Base-by-base conservation (phyloP, 2,797 vertebrate species). In the Furcifer pardalis region DNA sequence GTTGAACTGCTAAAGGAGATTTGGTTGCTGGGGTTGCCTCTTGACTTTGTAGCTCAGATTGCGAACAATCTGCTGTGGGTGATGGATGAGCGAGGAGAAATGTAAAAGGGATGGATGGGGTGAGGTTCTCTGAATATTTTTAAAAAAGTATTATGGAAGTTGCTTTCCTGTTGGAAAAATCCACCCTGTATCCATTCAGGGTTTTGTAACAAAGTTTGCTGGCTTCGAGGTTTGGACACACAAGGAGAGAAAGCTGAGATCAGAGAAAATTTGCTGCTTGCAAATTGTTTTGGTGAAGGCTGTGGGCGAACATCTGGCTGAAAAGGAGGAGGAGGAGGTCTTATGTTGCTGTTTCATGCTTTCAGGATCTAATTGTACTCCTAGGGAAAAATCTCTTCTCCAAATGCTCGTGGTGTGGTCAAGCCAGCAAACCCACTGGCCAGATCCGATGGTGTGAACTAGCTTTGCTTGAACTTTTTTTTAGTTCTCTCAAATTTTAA, bases 241-340 rank as follows among this genome's bases (percentile, higher is more conserved):
- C 84, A 86, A 72, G 84, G 79, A 82, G 84, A 77, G 74, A 86
- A 71, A 77, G 65, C 79, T 81, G 84, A 86, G 73, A 77, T 86
- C 73, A 86, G 79, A 82, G 65, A n/a, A 56, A 77, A 76, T 86
- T 82, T 46, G 74, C 72, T 77, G 79, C 79, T 82, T 86, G 74
- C 74, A 81, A 71, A 72, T 82, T 77, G 56, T 86, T n/a, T 86
- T 76, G 63, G 79, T 44, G 79, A 77, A 86, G 84, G 37, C 73
- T 76, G 62, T 86, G 86, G 86, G 69, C 30, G 71, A 69, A 79
- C 62, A 83, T 79, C 81, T 76, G 77, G 69, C 49, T 37, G 46
- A 79, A 7, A 6, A 60, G 37, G n/a, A 77, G 72, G 73, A 71
- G 30, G 19, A 74, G 35, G 59, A 65, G 2, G 59, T 35, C 32